Evolutionary conservation across 1,140 invertebrate species (phyloP).

Genomic region (Hydropsyche tenuis): DNA sequence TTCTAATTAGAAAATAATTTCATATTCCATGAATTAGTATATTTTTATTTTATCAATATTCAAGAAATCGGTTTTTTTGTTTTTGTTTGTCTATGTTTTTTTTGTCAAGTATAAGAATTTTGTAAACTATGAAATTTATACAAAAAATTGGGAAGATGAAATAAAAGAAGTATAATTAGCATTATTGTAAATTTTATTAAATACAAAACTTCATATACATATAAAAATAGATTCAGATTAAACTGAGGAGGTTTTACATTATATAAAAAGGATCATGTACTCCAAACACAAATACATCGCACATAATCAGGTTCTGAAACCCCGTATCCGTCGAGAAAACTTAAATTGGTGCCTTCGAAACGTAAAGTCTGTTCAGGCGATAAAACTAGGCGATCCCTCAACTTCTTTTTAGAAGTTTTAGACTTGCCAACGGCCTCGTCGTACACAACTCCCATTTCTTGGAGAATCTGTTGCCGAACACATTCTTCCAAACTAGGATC

Average conservation of each 20-base stretch:
- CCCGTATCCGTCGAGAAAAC: conserved; percentile 44
- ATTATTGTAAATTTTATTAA: no score
- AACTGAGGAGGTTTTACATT: background rate
- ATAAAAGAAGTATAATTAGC: no score
- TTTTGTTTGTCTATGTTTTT: background rate
- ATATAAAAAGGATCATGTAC: no score
- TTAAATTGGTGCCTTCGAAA: conserved; percentile 48
- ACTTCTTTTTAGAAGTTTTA: conserved; percentile 37
- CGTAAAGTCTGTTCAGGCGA: conserved; percentile 38
- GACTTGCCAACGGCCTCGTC: conserved; percentile 21
- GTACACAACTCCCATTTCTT: background rate
- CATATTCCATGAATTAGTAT: background rate
- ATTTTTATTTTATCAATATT: background rate
- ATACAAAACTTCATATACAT: no score
- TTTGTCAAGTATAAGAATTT: no score
- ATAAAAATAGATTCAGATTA: no score
- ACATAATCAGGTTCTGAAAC: conserved; percentile 39
- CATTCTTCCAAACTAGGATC: background rate
- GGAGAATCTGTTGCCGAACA: background rate
- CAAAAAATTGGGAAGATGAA: no score
- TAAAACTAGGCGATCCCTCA: conserved; percentile 37
- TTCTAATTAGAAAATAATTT: no score
- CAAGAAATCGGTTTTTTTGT: background rate
- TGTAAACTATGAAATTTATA: no score
- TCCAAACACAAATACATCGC: conserved; percentile 46